Evolutionary conservation across 2,888 invertebrate species (phyloP).

Genomic region (Heliconius cydno): DNA sequence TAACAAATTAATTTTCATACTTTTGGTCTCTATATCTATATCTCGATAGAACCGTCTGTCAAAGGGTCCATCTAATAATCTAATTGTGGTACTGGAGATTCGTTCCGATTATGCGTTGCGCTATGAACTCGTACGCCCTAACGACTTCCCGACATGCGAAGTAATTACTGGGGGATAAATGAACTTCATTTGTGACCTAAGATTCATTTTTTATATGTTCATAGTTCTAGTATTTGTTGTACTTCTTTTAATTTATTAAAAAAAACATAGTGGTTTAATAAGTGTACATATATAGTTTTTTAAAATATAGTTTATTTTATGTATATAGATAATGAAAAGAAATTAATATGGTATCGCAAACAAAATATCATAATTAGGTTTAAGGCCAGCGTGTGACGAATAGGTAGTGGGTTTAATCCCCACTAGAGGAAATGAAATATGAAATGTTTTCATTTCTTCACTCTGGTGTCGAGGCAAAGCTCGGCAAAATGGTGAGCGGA

Average conservation of each 20-base stretch:
- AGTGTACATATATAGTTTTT: neutral
- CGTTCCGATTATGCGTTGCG: conserved; percentile 22
- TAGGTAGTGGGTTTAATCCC: too few species aligned
- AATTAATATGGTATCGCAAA: neutral
- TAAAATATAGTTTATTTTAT: too few species aligned
- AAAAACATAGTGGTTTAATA: neutral
- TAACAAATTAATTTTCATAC: neutral
- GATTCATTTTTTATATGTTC: neutral
- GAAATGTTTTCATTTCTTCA: too few species aligned
- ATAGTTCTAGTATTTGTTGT: neutral
- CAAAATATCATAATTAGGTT: neutral
- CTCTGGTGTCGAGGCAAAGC: too few species aligned
- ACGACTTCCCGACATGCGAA: conserved; percentile 16
- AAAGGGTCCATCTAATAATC: conserved; percentile 42
- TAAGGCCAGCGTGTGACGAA: too few species aligned
- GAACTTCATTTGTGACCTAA: neutral
- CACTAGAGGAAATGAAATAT: too few species aligned
- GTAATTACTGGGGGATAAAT: conserved; percentile 17
- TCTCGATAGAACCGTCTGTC: conserved; percentile 33
- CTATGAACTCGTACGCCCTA: conserved; percentile 3
- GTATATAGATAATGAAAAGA: neutral
- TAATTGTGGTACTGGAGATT: conserved; percentile 40
- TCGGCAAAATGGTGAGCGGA: too few species aligned
- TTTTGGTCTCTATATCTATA: neutral
- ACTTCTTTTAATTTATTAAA: neutral